These are phyloP conservation scores for Hippoglossus stenolepis DNA, from an alignment of 2,113 vertebrate species.

Conservation along the genomic window DNA sequence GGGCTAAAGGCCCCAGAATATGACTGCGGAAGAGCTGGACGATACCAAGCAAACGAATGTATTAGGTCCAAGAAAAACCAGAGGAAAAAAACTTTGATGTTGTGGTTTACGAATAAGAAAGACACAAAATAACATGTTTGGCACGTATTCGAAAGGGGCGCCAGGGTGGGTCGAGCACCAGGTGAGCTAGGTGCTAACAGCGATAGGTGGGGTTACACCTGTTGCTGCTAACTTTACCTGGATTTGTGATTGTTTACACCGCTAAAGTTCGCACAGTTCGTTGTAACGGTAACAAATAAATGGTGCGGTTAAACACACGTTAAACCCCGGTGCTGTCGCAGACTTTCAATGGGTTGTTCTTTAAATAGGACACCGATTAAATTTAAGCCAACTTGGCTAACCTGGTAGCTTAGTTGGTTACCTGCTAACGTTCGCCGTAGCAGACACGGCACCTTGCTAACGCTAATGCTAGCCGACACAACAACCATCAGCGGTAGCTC, in stretches of 20 bases:
- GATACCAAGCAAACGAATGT: too few species aligned
- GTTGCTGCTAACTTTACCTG: constrained; percentile 8
- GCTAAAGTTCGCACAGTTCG: too few species aligned
- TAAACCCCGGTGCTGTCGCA: too few species aligned
- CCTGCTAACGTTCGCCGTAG: constrained; percentile 40
- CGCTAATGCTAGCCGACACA: constrained; percentile 69
- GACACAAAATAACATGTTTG: neutral
- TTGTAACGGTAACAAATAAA: neutral
- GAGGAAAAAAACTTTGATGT: too few species aligned
- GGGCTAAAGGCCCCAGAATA: neutral
- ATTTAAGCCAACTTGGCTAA: neutral
- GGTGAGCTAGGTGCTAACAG: constrained; percentile 11
- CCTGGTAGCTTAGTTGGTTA: neutral
- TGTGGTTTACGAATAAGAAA: too few species aligned
- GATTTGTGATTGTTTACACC: neutral
- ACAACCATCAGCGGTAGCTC: constrained; percentile 25
- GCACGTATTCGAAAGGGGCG: neutral
- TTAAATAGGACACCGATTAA: neutral
- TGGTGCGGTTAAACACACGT: accelerated
- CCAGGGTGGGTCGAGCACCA: constrained; percentile 24
- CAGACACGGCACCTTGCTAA: constrained; percentile 46
- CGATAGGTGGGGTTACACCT: constrained; percentile 43
- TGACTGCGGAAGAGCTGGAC: too few species aligned
- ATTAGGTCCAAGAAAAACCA: neutral
- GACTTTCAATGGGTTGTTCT: neutral